Evolutionary conservation across 1,140 invertebrate species (phyloP).

Genomic region (Ceratina calcarata): DNA sequence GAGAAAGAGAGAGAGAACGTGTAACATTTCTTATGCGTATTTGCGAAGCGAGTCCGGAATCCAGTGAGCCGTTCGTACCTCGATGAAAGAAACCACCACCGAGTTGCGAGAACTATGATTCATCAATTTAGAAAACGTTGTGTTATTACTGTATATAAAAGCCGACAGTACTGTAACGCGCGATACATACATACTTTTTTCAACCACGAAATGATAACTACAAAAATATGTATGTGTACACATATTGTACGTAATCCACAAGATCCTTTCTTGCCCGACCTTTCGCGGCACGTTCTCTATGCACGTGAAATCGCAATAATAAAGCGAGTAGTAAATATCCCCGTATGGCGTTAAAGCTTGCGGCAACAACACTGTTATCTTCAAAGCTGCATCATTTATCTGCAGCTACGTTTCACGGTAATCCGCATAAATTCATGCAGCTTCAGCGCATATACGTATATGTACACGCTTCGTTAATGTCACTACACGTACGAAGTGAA

Average conservation of each 20-base stretch:
- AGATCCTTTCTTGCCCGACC: background rate
- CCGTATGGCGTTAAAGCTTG: conserved; percentile 41
- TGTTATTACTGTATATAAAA: conserved; percentile 32
- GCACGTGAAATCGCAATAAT: conserved; percentile 6
- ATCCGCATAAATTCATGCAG: background rate
- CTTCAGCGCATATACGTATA: background rate
- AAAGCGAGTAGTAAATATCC: conserved; percentile 41
- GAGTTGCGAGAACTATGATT: background rate
- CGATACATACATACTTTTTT: conserved; percentile 2
- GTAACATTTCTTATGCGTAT: too few species aligned
- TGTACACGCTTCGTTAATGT: background rate
- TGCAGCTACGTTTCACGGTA: background rate
- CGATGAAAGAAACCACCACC: background rate
- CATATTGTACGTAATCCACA: conserved; percentile 1
- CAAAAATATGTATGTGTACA: conserved; percentile 46
- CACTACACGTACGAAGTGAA: background rate
- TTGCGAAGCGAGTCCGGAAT: too few species aligned
- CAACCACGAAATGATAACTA: conserved; percentile 23
- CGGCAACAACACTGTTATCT: background rate
- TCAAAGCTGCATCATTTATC: conserved; percentile 21
- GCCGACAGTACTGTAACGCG: conserved; percentile 8
- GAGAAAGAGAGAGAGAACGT: too few species aligned
- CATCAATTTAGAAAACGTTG: background rate
- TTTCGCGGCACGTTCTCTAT: background rate
- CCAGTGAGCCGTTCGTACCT: too few species aligned